These are phyloP conservation scores for Xanthia togata DNA, from an alignment of 2,888 invertebrate species.

Conservation along the genomic window DNA sequence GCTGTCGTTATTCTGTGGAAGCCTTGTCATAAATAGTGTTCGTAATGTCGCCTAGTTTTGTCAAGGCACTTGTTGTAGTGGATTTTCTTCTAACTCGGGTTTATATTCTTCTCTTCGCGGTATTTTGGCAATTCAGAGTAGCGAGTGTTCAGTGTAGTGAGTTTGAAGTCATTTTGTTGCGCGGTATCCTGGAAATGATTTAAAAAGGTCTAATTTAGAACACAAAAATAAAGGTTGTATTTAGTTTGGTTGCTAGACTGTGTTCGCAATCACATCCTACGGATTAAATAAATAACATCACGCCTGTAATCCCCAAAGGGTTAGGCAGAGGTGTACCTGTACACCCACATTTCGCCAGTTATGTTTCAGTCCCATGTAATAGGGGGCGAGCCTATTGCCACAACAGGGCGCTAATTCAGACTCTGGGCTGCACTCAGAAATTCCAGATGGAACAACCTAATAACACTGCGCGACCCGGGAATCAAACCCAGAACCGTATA, in stretches of 20 bases:
- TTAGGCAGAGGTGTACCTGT: neutral
- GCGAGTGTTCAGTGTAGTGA: neutral
- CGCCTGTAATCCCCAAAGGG: neutral
- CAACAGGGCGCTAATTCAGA: neutral
- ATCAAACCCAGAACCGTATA: neutral
- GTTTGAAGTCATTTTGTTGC: neutral
- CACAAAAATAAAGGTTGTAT: neutral
- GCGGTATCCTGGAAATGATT: neutral
- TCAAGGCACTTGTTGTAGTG: conserved; percentile 18
- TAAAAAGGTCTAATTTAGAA: neutral
- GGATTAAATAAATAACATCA: neutral
- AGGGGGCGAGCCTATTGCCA: neutral
- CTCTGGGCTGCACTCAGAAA: neutral
- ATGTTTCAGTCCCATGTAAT: neutral
- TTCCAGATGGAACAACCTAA: neutral
- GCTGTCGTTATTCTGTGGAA: conserved; percentile 16
- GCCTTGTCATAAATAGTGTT: conserved; percentile 28
- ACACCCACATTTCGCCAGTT: neutral
- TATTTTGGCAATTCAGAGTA: conserved; percentile 5
- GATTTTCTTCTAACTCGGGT: conserved; percentile 14
- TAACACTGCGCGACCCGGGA: neutral
- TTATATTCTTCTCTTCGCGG: conserved; percentile 11
- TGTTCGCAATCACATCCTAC: neutral
- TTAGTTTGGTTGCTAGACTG: neutral
- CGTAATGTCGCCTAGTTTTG: conserved; percentile 4